Percentiles rank a stretch among this genome's conserved stretches.
phyloP scores from a whole-genome alignment of 2,113 vertebrate species.

The Zosterops borbonicus region DNA sequence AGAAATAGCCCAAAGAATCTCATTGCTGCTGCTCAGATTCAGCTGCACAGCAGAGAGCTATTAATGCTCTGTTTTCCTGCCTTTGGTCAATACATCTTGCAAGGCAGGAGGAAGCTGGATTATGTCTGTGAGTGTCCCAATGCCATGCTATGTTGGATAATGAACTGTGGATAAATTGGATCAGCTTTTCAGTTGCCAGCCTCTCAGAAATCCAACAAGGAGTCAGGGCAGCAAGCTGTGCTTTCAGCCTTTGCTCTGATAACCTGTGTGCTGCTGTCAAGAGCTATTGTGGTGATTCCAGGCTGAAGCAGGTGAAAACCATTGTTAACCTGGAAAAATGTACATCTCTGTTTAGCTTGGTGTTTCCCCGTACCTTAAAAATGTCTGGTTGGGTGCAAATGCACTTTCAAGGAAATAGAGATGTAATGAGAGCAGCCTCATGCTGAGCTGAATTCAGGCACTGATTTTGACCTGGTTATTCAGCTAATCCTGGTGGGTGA shows the following conservation, averaged over 20 bases:
- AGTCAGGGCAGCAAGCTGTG: slow-evolving; percentile 44
- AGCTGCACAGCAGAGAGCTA: slow-evolving; percentile 22
- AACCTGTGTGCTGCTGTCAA: neutral
- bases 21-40: slow-evolving; percentile 25
- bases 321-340: neutral
- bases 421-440: neutral
- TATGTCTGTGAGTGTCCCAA: slow-evolving; percentile 14
- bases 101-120: slow-evolving; percentile 54
- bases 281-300: neutral
- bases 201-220: slow-evolving; percentile 29
- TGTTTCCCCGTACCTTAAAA: neutral
- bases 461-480: neutral
- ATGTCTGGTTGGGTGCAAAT: neutral
- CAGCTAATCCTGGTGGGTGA: neutral
- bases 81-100: slow-evolving; percentile 27
- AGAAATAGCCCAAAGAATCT: slow-evolving; percentile 51
- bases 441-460: neutral
- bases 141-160: slow-evolving; percentile 34
- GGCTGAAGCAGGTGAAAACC: neutral
- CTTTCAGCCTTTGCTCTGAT: slow-evolving; percentile 41
- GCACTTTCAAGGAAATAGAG: neutral
- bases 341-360: neutral
- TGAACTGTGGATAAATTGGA: slow-evolving; percentile 56
- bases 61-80: slow-evolving; percentile 23
- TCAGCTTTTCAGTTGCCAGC: slow-evolving; percentile 25